Evolutionary conservation across 2,113 vertebrate genomes (phyloP).

Genomic region (Anser brachyrhynchus): DNA sequence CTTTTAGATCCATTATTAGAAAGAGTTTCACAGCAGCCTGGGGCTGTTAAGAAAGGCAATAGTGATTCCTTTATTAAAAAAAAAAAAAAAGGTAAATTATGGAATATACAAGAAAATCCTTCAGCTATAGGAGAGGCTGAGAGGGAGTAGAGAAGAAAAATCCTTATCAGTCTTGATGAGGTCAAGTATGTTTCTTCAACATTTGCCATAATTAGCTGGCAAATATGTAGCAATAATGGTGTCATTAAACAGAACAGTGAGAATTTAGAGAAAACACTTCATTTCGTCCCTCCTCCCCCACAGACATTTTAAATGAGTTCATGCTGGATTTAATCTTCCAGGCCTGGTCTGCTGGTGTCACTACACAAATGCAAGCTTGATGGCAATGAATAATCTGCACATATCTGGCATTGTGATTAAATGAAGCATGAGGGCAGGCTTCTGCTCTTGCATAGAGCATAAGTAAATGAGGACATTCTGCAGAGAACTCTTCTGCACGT

Average conservation of each 20-base stretch:
- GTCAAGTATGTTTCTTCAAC: constrained; percentile 58
- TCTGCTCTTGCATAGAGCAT: constrained; percentile 37
- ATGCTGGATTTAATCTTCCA: constrained; percentile 45
- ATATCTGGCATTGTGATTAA: constrained; percentile 52
- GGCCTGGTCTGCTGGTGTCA: constrained; percentile 50
- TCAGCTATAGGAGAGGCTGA: neutral
- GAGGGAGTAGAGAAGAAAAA: neutral
- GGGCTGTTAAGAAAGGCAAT: constrained; percentile 16
- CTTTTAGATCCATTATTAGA: constrained; percentile 45
- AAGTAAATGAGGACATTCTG: constrained; percentile 38
- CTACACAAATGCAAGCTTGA: constrained; percentile 43
- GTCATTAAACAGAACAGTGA: constrained; percentile 61
- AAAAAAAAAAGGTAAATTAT: neutral
- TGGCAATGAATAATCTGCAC: constrained; percentile 58
- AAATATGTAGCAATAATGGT: constrained; percentile 53
- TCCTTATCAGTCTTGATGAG: neutral
- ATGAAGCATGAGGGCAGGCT: constrained; percentile 32
- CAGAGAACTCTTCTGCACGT: constrained; percentile 5
- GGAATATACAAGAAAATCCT: constrained; percentile 17
- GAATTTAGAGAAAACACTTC: constrained; percentile 43
- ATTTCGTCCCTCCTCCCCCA: constrained; percentile 49
- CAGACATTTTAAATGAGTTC: constrained; percentile 46
- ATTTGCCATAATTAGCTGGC: constrained; percentile 48
- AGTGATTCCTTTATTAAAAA: constrained; percentile 29
- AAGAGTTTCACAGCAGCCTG: constrained; percentile 45